These are phyloP conservation scores for Neodiprion pinetum DNA, from an alignment of 1,140 invertebrate genomes.

Conservation along the genomic window DNA sequence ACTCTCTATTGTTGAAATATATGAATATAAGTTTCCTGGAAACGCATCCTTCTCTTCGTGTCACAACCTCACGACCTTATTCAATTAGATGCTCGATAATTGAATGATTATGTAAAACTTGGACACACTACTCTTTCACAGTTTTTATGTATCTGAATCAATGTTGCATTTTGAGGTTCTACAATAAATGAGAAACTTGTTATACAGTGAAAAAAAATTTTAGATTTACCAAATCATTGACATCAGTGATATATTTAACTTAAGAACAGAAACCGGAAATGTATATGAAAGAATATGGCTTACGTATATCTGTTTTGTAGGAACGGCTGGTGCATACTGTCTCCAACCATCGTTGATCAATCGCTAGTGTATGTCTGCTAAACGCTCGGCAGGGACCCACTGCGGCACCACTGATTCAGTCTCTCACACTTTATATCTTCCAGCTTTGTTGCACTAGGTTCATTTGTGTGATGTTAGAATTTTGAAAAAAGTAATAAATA, in stretches of 20 bases:
- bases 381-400: constrained; percentile 10
- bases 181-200: too few species aligned
- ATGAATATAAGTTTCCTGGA: too few species aligned
- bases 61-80: too few species aligned
- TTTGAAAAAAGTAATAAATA: background rate
- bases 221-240: background rate
- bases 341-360: constrained; percentile 8
- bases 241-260: background rate
- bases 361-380: constrained; percentile 11
- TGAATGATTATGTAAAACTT: too few species aligned
- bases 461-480: background rate
- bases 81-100: too few species aligned
- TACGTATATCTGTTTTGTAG: constrained; percentile 15
- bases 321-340: constrained; percentile 13
- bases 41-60: too few species aligned
- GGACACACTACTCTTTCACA: too few species aligned
- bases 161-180: too few species aligned
- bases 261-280: background rate
- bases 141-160: too few species aligned
- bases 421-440: constrained; percentile 1
- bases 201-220: background rate
- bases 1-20: too few species aligned
- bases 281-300: background rate
- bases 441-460: constrained; percentile 7
- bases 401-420: constrained; percentile 8